Conservation (phyloP, 2,113 vertebrate genomes). For the Lucifuga dentata region DNA sequence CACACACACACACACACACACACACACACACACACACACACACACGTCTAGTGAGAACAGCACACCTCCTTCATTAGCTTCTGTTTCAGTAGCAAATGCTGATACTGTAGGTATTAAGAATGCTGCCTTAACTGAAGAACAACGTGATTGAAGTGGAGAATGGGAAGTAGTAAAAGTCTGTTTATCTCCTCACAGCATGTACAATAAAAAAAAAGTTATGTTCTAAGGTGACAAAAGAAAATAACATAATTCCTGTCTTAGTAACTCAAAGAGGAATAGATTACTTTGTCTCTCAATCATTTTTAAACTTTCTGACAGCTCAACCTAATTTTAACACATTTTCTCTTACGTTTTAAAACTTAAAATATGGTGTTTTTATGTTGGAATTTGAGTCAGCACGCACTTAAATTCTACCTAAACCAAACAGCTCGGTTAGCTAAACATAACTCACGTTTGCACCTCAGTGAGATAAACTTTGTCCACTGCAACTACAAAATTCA, state of each 20-base stretch:
- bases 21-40: too few species aligned
- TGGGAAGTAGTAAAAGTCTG: background rate
- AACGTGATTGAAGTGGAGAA: background rate
- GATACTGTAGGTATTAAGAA: background rate
- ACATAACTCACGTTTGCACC: conserved; percentile 34
- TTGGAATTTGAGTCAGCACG: conserved; percentile 36
- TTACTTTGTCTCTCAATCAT: too few species aligned
- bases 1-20: too few species aligned
- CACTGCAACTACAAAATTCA: too few species aligned
- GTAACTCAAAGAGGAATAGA: too few species aligned
- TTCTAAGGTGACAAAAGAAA: too few species aligned
- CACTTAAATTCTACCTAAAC: conserved; percentile 27
- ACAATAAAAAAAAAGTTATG: too few species aligned
- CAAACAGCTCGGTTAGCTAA: conserved; percentile 36
- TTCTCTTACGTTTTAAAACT: conserved; percentile 28
- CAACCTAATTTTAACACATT: conserved; percentile 25
- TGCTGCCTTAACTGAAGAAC: background rate
- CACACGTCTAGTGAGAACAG: too few species aligned
- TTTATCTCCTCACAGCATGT: background rate
- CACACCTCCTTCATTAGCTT: background rate
- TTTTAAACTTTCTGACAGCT: conserved; percentile 26
- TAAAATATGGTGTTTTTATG: conserved; percentile 23
- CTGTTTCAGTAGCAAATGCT: conserved; percentile 4
- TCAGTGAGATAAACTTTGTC: conserved; percentile 35
- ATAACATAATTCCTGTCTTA: too few species aligned